Percentiles rank a stretch among this genome's conserved stretches.
phyloP scores from a whole-genome alignment of 64 coral and sea anemone species.

The Montipora cactus region DNA sequence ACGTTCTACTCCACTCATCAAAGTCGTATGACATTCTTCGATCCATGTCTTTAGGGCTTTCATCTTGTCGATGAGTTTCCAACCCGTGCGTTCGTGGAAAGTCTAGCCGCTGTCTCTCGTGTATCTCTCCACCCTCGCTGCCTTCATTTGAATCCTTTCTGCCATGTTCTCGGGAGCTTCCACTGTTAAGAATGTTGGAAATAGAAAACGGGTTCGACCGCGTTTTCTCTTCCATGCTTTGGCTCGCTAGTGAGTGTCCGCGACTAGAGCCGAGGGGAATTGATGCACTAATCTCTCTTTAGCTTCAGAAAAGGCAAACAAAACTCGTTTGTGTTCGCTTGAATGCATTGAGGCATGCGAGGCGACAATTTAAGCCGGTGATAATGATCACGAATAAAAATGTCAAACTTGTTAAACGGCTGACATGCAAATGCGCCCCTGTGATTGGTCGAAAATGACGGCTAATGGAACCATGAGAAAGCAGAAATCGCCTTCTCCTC shows the following conservation, averaged over 20 bases:
- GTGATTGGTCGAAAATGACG: constrained; percentile 83
- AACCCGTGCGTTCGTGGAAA: not conserved
- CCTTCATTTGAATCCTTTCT: constrained; percentile 60
- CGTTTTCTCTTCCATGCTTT: constrained; percentile 86
- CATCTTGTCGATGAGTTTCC: constrained; percentile 19
- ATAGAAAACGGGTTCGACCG: constrained; percentile 93
- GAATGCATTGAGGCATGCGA: constrained; percentile 90
- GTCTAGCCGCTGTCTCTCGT: constrained; percentile 32
- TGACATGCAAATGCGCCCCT: constrained; percentile 79
- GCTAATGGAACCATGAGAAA: constrained; percentile 98
- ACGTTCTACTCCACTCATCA: constrained; percentile 46
- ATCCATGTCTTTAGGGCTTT: not conserved
- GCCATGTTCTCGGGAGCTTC: constrained; percentile 71
- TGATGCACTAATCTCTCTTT: constrained; percentile 85
- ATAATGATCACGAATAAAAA: constrained; percentile 99
- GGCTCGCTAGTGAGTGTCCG: constrained; percentile 48
- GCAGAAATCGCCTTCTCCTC: constrained; percentile 89
- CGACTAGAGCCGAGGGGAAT: constrained; percentile 25
- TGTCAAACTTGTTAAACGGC: constrained; percentile 98
- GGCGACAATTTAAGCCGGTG: constrained; percentile 97
- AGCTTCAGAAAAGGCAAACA: constrained; percentile 98
- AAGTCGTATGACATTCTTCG: constrained; percentile 27
- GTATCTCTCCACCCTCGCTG: constrained; percentile 56
- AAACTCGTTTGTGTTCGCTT: constrained; percentile 91
- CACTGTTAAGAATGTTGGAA: constrained; percentile 87